These are phyloP conservation scores for Drosophila niveifrons DNA, from an alignment of 2,888 invertebrate genomes.

Conservation along the genomic window DNA sequence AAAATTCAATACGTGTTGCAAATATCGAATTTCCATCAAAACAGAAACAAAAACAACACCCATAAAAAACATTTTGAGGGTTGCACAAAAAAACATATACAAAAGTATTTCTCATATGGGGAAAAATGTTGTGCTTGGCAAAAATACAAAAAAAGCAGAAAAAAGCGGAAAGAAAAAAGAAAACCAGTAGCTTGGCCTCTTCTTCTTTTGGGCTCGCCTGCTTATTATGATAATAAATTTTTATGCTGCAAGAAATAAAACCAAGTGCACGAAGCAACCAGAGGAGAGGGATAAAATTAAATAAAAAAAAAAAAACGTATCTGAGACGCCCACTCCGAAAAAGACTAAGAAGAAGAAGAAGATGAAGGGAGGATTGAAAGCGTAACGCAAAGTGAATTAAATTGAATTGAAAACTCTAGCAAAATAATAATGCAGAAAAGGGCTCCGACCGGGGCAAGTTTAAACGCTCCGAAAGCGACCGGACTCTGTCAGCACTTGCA, in stretches of 20 bases:
- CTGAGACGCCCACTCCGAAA: slow-evolving; percentile 51
- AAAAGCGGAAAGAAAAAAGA: neutral
- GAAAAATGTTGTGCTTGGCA: slow-evolving; percentile 3
- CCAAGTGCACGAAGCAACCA: slow-evolving; percentile 53
- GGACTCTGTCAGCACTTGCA: slow-evolving; percentile 62
- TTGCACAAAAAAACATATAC: slow-evolving; percentile 46
- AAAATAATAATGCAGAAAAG: slow-evolving; percentile 56
- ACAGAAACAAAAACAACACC: slow-evolving; percentile 67
- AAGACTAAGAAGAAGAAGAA: no score
- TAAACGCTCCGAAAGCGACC: slow-evolving; percentile 59
- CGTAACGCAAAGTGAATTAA: slow-evolving; percentile 71
- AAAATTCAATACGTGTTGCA: slow-evolving; percentile 80
- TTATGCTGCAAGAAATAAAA: slow-evolving; percentile 75
- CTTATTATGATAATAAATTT: slow-evolving; percentile 81
- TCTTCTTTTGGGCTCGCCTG: slow-evolving; percentile 53
- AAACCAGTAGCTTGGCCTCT: slow-evolving; percentile 45
- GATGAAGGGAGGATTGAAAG: slow-evolving; percentile 1
- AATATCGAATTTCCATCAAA: slow-evolving; percentile 81
- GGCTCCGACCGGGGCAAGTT: slow-evolving; percentile 53
- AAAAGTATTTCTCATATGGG: slow-evolving; percentile 29
- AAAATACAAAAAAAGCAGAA: neutral
- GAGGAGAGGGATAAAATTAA: slow-evolving; percentile 50
- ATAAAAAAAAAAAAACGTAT: slow-evolving; percentile 70
- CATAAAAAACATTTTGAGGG: slow-evolving; percentile 76
- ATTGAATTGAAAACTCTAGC: slow-evolving; percentile 78